These are phyloP conservation scores for Eubasilissa splendida DNA, from an alignment of 2,888 invertebrate genomes.

Conservation along the genomic window DNA sequence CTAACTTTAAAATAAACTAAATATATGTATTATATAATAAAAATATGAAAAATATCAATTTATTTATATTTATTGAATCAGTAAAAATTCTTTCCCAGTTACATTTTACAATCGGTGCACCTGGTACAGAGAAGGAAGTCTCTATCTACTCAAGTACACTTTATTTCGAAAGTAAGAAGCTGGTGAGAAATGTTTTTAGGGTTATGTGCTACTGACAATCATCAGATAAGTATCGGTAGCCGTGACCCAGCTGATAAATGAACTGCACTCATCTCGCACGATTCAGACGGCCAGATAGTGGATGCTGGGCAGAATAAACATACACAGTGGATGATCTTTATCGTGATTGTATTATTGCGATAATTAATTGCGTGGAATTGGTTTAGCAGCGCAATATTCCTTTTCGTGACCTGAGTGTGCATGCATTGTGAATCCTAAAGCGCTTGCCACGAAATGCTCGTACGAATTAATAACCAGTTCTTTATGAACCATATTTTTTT, in stretches of 20 bases:
- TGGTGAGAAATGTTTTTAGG: not conserved
- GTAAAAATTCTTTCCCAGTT: too few species aligned
- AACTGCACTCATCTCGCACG: constrained; percentile 51
- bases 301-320: constrained; percentile 27
- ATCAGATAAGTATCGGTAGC: constrained; percentile 11
- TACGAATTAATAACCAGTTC: too few species aligned
- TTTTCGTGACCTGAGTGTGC: not conserved
- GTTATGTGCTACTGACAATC: constrained; percentile 15
- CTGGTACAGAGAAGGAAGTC: too few species aligned
- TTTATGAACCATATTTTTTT: too few species aligned
- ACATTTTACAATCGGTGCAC: too few species aligned
- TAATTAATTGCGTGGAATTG: constrained; percentile 54
- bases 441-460: too few species aligned
- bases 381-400: constrained; percentile 33
- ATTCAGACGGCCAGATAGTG: constrained; percentile 47
- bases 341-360: constrained; percentile 52
- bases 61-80: too few species aligned
- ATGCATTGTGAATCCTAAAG: not conserved
- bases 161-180: too few species aligned
- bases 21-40: too few species aligned
- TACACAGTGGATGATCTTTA: constrained; percentile 41
- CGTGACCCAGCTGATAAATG: constrained; percentile 55
- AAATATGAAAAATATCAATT: too few species aligned
- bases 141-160: too few species aligned
- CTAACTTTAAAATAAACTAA: too few species aligned